Base-by-base conservation (phyloP, 2,797 vertebrate genomes). In the Percopsis omiscomaycus region DNA sequence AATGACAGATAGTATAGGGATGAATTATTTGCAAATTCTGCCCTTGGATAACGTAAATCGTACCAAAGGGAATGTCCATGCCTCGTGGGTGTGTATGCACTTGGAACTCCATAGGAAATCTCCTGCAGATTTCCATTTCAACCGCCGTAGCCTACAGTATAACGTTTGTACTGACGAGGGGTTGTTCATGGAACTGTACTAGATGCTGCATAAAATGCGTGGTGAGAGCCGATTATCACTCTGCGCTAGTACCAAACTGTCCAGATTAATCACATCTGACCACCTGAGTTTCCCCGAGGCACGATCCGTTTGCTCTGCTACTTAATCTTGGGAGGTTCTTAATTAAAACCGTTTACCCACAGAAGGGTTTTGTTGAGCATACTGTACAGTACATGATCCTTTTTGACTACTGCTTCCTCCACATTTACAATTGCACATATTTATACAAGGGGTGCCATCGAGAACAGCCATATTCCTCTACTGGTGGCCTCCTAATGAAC, bases 281-380 rank as follows among this genome's bases (percentile, higher is more conserved):
- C 37, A 42, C 62, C 76, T 83, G 82, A 77, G 87, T 80, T 83
- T 84, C 78, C 79, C 59, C 57, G 5, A 68, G 77, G 75, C 80
- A 73, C 56, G 74, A 79, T 76, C 75, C 74, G 61, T 81, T 75
- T 79, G 65, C 64, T 74, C 45, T 27, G 6, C 22, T 52, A 5
- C 11, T 27, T 42, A 42, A 42, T 42, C 37, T 42, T 42, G 37
- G 37, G 37, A 8, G 37, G 8, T 42, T 42, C 37, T 42, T 42
- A 42, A 42, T 42, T 42, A 59, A 57, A 63, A 59, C 47, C 37
- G 37, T 42, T 42, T 42, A 55, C 74, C 68, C 69, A 30, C 44
- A n/a, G 67, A 68, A 66, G 44, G 64, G 2, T 73, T 81, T 44
- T 13, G 2, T 60, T 52, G 53, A 32, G 28, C 22, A 27, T 28